A percentile compares a stretch with the other conserved stretches of the same genome.
Conservation (phyloP, 2,888 invertebrate genomes). For the Epistrophella euchroma region DNA sequence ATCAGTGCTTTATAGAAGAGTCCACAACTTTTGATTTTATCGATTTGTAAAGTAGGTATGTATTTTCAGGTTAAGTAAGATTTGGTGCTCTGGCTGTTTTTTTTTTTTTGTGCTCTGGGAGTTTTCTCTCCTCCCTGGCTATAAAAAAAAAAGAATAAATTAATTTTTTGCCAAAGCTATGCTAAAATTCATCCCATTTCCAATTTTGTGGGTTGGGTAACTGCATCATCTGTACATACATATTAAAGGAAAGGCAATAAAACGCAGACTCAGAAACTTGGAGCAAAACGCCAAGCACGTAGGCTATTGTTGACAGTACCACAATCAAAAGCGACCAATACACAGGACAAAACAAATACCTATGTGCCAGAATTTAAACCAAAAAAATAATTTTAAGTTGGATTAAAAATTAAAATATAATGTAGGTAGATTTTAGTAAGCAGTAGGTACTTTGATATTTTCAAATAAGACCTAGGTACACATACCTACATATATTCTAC, state of each 20-base stretch:
- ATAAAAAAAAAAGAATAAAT: background rate
- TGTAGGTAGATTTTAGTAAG: background rate
- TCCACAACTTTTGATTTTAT: too few relatives aligned
- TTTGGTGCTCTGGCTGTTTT: too few relatives aligned
- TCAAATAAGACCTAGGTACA: background rate
- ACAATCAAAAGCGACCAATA: background rate
- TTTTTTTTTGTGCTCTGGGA: too few relatives aligned
- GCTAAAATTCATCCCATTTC: background rate
- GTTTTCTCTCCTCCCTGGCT: too few relatives aligned
- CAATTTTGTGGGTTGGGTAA: background rate
- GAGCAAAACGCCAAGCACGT: background rate
- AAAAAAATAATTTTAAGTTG: background rate
- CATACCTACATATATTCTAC: too few relatives aligned
- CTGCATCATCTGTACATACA: constrained; percentile 6
- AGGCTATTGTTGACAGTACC: background rate
- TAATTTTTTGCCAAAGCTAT: background rate
- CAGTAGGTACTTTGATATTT: background rate
- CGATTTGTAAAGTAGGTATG: too few relatives aligned
- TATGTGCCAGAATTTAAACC: background rate
- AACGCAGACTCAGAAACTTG: background rate
- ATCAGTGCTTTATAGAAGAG: too few relatives aligned
- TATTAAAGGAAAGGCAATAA: background rate
- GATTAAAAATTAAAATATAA: too few relatives aligned
- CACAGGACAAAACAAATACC: background rate
- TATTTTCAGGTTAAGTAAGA: too few relatives aligned